Base-by-base conservation (phyloP, 2,113 vertebrate genomes). In the Diadophis punctatus region DNA sequence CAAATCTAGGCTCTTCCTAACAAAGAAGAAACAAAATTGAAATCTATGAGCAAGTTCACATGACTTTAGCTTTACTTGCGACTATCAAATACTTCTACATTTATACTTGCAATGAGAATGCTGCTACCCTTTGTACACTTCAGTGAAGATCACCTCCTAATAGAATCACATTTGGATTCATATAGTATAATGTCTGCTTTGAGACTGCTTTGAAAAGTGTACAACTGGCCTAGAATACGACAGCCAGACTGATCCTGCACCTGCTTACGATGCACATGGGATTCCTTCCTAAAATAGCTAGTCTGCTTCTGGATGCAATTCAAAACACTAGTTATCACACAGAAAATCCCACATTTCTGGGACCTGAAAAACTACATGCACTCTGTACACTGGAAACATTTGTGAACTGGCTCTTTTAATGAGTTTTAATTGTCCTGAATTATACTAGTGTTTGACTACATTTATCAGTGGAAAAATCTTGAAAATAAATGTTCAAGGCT, bases 1-100 rank as follows among this genome's bases (percentile, higher is more conserved):
- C 96, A 99, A 98, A 98, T 99, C 99, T 96, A 99, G 97, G 96
- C 99, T 99, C 98, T 99, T 99, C 99, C 99, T 99, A 97, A 96
- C 53, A 91, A 94, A 84, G n/a, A 52, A 93, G 39, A 49, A 0
- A 68, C 30, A 55, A 90, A 86, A 93, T 90, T 92, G 27, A 63
- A 30, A 46, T 39, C 5, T 23, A 93, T 80, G 5, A 87, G 74
- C 20, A 89, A 48, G 51, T 34, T 93, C 51, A 86, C 12, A 85
- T 52, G 3, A 87, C 30, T 20, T 53, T 25, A 7, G 8, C 84
- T 25, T 27, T 4, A 87, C 16, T 8, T 25, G 39, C 8, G 8
- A 43, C 8, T 49, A 91, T 58, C 53, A 49, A n/a, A 58, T n/a
- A 56, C 9, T 58, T 85, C 22, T 68, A 90, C 27, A 90, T 48